Conservation (phyloP, 2,113 vertebrate species). For the Mus musculus region GRCm39 chr2:45856501-45857000, state of each 20-base stretch:
- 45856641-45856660: neutral
- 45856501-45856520: neutral
- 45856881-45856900: too few species aligned
- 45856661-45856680: neutral
- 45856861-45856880: too few species aligned
- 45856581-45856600: rapidly evolving
- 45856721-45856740: neutral
- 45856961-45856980: too few species aligned
- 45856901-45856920: too few species aligned
- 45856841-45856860: neutral
- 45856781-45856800: neutral
- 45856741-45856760: neutral
- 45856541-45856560: neutral
- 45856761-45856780: neutral
- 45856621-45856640: neutral
- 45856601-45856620: neutral
- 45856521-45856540: neutral
- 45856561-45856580: rapidly evolving
- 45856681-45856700: neutral
- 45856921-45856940: too few species aligned
- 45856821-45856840: neutral
- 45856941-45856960: too few species aligned
- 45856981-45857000: too few species aligned
- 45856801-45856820: neutral
- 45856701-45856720: neutral